A percentile compares a stretch with the other conserved stretches of the same genome.
These are phyloP conservation scores for Phyllotis vaccarum DNA, from an alignment of 2,797 vertebrate genomes.

Conservation along the genomic window DNA sequence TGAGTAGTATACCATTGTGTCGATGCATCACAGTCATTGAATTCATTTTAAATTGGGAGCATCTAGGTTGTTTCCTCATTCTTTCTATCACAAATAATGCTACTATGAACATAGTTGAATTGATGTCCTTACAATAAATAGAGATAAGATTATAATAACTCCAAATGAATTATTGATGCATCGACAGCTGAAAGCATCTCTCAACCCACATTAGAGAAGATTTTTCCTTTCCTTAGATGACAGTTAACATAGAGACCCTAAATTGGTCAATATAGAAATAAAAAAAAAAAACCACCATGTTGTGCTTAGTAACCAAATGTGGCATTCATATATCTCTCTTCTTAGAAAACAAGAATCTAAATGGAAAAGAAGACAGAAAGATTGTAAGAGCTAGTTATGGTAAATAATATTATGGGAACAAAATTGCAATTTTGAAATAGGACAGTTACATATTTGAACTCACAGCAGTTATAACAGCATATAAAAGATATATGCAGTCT, in stretches of 20 bases:
- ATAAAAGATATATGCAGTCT: background rate
- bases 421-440: too few relatives aligned
- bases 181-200: background rate
- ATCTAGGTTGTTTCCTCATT: too few relatives aligned
- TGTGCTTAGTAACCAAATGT: background rate
- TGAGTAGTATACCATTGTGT: too few relatives aligned
- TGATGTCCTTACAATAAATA: too few relatives aligned
- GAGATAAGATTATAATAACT: background rate
- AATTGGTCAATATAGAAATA: background rate
- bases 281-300: background rate
- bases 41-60: too few relatives aligned
- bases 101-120: too few relatives aligned
- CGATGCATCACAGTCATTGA: too few relatives aligned
- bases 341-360: background rate
- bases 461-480: background rate
- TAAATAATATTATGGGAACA: background rate
- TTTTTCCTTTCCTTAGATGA: background rate
- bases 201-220: background rate
- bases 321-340: background rate
- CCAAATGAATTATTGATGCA: background rate
- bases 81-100: too few relatives aligned
- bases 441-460: background rate
- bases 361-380: background rate
- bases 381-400: background rate
- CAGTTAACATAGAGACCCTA: background rate